Conservation (phyloP, 2,888 invertebrate genomes). For the Cantharis rustica region DNA sequence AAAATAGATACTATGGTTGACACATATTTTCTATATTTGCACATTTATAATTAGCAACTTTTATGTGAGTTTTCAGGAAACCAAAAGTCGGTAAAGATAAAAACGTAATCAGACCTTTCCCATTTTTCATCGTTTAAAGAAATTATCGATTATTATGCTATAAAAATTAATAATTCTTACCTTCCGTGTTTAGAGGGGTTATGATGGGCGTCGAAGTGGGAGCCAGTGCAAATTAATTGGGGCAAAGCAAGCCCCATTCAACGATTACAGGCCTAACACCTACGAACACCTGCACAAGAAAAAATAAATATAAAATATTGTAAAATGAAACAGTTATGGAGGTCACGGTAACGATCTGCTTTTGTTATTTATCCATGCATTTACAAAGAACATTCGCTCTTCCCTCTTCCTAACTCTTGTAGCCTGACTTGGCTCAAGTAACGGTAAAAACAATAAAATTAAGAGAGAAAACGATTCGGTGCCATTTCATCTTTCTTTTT, state of each 20-base stretch:
- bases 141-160: conserved; percentile 5
- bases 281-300: conserved; percentile 24
- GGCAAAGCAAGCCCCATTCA: conserved; percentile 57
- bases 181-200: conserved; percentile 57
- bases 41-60: not conserved
- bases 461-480: not conserved
- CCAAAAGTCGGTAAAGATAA: not conserved
- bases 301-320: conserved; percentile 1
- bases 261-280: conserved; percentile 33
- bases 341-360: conserved; percentile 17
- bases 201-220: conserved; percentile 57
- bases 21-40: not conserved
- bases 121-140: not conserved
- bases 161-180: conserved; percentile 39
- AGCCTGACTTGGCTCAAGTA: conserved; percentile 4
- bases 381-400: not conserved
- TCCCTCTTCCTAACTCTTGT: not conserved
- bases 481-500: not conserved
- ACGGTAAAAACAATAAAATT: conserved; percentile 4
- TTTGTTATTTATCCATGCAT: conserved; percentile 4
- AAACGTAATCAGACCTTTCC: not conserved
- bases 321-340: conserved; percentile 15
- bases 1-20: not conserved
- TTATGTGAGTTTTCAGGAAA: not conserved
- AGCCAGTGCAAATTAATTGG: conserved; percentile 57